These are phyloP conservation scores for Phalera bucephala DNA, from an alignment of 2,888 invertebrate genomes.

Conservation along the genomic window DNA sequence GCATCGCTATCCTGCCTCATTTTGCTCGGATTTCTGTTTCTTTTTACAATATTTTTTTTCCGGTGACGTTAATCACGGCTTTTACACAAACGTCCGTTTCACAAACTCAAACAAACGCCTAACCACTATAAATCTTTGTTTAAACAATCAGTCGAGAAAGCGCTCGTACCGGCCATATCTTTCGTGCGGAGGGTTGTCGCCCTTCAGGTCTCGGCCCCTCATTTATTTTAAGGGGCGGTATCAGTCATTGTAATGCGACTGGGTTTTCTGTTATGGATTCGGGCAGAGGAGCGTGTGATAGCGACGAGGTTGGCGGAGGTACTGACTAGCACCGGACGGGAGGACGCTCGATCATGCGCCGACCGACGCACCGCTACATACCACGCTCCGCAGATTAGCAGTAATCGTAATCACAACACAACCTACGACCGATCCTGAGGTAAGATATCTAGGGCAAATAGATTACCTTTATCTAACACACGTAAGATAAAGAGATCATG, in stretches of 20 bases:
- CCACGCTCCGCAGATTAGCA: slow-evolving; percentile 51
- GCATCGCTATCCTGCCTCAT: slow-evolving; percentile 71
- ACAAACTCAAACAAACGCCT: slow-evolving; percentile 38
- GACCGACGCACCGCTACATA: slow-evolving; percentile 38
- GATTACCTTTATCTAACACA: too few species aligned
- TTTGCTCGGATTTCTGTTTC: slow-evolving; percentile 28
- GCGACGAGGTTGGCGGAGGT: slow-evolving; percentile 46
- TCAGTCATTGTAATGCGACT: slow-evolving; percentile 47
- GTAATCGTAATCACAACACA: slow-evolving; percentile 30
- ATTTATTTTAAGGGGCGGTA: slow-evolving; percentile 41
- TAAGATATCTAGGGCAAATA: slow-evolving; percentile 7
- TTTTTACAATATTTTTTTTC: slow-evolving; percentile 6
- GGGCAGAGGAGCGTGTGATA: slow-evolving; percentile 39
- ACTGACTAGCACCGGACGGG: slow-evolving; percentile 60
- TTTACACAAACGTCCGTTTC: slow-evolving; percentile 28
- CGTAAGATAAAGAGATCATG: too few species aligned
- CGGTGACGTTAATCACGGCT: slow-evolving; percentile 20
- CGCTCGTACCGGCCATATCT: slow-evolving; percentile 32
- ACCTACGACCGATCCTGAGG: slow-evolving; percentile 30
- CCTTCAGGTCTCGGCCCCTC: slow-evolving; percentile 38
- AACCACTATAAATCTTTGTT: slow-evolving; percentile 31
- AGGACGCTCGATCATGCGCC: slow-evolving; percentile 72
- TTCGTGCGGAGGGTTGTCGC: slow-evolving; percentile 29
- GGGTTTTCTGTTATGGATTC: slow-evolving; percentile 17
- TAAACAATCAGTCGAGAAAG: slow-evolving; percentile 18